Percentiles rank a stretch among this genome's conserved stretches.
Evolutionary conservation across 2,113 vertebrate species (phyloP).

Genomic region (Dinomys branickii): DNA sequence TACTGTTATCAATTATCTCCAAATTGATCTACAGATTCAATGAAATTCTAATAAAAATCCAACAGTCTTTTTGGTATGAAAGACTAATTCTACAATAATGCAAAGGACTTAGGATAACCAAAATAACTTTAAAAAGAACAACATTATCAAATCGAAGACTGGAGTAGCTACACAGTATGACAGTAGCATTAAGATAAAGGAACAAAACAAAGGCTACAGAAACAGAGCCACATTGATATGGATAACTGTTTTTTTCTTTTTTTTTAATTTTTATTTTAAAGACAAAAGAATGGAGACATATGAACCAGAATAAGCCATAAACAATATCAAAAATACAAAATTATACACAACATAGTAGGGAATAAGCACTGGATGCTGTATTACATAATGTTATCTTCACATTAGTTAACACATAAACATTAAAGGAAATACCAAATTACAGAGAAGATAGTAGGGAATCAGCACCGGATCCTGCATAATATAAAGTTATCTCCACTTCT

Average conservation of each 20-base stretch:
- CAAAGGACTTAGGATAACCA: background rate
- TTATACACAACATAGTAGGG: too few species aligned
- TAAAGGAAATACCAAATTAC: too few species aligned
- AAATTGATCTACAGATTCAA: background rate
- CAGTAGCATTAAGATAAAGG: background rate
- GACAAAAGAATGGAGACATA: too few species aligned
- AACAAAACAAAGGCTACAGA: background rate
- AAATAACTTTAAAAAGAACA: background rate
- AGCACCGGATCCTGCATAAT: too few species aligned
- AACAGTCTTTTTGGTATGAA: background rate
- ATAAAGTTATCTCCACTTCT: too few species aligned
- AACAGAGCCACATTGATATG: background rate
- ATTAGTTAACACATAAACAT: too few species aligned
- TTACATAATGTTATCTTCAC: too few species aligned
- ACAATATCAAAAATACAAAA: too few species aligned
- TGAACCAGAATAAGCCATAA: too few species aligned
- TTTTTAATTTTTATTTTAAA: too few species aligned
- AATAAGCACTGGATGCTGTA: too few species aligned
- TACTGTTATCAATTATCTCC: background rate
- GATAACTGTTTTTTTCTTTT: background rate
- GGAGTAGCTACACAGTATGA: background rate
- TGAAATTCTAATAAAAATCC: background rate
- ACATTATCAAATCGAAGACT: background rate
- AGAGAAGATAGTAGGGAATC: too few species aligned
- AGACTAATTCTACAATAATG: slow-evolving; percentile 5